phyloP scores from a whole-genome alignment of 2,113 vertebrate species.

The Glareola pratincola region DNA sequence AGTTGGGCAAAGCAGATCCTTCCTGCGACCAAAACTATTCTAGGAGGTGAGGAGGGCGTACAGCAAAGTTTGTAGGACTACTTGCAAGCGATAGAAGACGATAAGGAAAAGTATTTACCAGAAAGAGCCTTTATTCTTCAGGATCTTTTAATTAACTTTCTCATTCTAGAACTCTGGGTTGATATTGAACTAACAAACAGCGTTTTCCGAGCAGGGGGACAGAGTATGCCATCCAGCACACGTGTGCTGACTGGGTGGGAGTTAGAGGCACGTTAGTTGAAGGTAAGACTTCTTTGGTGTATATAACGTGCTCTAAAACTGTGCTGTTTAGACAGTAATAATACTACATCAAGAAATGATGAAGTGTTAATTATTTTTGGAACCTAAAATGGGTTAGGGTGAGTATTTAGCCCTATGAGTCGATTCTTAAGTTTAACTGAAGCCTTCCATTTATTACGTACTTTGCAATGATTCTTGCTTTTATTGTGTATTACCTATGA shows the following conservation, averaged over 20 bases:
- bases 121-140: not conserved
- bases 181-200: not conserved
- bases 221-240: not conserved
- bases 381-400: not conserved
- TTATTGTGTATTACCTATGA: not conserved
- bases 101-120: not conserved
- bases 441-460: not conserved
- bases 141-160: not conserved
- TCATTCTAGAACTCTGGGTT: not conserved
- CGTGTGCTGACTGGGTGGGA: not conserved
- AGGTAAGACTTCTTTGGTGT: not conserved
- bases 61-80: not conserved
- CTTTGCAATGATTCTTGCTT: not conserved
- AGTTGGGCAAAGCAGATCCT: not conserved
- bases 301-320: not conserved
- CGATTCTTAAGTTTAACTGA: not conserved
- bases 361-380: not conserved
- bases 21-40: not conserved
- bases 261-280: not conserved
- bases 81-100: not conserved
- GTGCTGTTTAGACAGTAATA: not conserved
- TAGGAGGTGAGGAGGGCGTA: not conserved
- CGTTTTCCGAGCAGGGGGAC: not conserved
- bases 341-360: not conserved
- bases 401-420: not conserved